Percentiles rank a stretch among this genome's conserved stretches.
These are phyloP conservation scores for Istiophorus platypterus DNA, from an alignment of 2,113 vertebrate species.

Conservation along the genomic window DNA sequence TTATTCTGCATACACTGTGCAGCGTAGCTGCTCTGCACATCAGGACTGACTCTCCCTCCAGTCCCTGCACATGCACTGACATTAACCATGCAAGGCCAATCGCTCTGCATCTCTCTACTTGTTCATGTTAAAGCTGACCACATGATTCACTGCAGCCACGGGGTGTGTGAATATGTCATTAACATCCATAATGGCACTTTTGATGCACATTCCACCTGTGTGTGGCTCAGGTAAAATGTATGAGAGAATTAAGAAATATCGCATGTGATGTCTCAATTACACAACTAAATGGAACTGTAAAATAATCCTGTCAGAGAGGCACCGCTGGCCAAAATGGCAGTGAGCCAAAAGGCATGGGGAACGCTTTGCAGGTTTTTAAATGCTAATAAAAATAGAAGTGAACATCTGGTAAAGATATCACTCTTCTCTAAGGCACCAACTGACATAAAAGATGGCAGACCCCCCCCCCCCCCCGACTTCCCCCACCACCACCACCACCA, in stretches of 20 bases:
- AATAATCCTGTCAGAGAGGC: slow-evolving; percentile 67
- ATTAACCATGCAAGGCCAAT: slow-evolving; percentile 68
- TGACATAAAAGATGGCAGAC: slow-evolving; percentile 73
- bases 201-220: slow-evolving; percentile 60
- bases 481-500: slow-evolving; percentile 11
- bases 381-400: slow-evolving; percentile 76
- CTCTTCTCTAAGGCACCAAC: slow-evolving; percentile 70
- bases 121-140: slow-evolving; percentile 57
- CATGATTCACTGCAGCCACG: slow-evolving; percentile 36
- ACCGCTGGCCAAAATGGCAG: slow-evolving; percentile 52
- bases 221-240: slow-evolving; percentile 51
- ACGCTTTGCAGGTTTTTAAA: slow-evolving; percentile 64
- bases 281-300: slow-evolving; percentile 63
- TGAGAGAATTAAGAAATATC: slow-evolving; percentile 53
- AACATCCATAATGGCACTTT: slow-evolving; percentile 49
- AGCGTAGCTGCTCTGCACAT: slow-evolving; percentile 15
- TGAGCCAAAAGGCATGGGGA: slow-evolving; percentile 48
- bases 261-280: slow-evolving; percentile 60
- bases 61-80: slow-evolving; percentile 50
- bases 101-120: slow-evolving; percentile 61
- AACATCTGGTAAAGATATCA: slow-evolving; percentile 79
- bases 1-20: slow-evolving; percentile 19
- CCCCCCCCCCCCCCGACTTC: background rate
- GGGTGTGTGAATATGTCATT: slow-evolving; percentile 55
- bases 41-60: slow-evolving; percentile 17